These are phyloP conservation scores for Platyscapa corneri DNA, from an alignment of 1,140 invertebrate genomes.

Conservation along the genomic window DNA sequence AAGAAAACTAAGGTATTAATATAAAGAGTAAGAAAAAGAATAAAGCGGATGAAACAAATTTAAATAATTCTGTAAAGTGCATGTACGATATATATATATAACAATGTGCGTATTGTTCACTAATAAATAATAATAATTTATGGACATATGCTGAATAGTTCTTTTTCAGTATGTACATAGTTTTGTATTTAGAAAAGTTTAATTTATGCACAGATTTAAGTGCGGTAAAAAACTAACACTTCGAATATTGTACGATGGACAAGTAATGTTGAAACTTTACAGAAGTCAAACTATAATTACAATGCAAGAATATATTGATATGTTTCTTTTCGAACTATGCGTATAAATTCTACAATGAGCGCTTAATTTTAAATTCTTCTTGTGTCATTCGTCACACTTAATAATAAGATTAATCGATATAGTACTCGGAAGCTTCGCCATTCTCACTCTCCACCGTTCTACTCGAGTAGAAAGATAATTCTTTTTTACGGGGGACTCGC, in stretches of 20 bases:
- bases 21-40: no score
- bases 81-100: no score
- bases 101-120: no score
- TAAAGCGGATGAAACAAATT: no score
- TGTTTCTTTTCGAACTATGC: not conserved
- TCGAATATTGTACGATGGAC: not conserved
- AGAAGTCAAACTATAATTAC: not conserved
- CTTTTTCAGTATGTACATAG: not conserved
- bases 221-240: slow-evolving; percentile 17
- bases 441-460: not conserved
- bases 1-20: no score
- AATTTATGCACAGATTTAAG: slow-evolving; percentile 12
- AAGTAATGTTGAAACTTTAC: slow-evolving; percentile 9
- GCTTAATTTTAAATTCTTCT: slow-evolving; percentile 9
- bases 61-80: no score
- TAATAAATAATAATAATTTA: no score
- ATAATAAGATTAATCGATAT: slow-evolving; percentile 25
- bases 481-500: not conserved
- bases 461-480: not conserved
- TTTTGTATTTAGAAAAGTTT: not conserved
- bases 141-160: not conserved
- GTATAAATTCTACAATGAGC: slow-evolving; percentile 1
- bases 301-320: not conserved
- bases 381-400: not conserved
- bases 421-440: not conserved